These are phyloP conservation scores for Dinocampus coccinellae DNA, from an alignment of 2,888 invertebrate genomes.

Conservation along the genomic window DNA sequence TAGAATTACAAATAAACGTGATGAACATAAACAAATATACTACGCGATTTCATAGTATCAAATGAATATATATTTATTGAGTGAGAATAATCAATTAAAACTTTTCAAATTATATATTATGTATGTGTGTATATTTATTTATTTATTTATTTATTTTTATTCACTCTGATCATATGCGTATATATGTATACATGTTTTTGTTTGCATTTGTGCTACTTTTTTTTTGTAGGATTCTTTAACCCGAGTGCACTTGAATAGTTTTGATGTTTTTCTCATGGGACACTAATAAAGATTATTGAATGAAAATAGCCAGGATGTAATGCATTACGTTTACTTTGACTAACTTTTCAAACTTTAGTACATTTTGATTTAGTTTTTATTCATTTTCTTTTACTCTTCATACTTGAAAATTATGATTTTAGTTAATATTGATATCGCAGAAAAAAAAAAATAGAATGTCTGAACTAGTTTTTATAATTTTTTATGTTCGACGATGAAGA, in stretches of 20 bases:
- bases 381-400: not conserved
- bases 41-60: not conserved
- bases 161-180: no score
- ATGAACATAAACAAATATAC: no score
- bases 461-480: constrained; percentile 13
- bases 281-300: constrained; percentile 17
- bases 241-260: not conserved
- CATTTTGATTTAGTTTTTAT: not conserved
- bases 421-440: not conserved
- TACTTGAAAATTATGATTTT: constrained; percentile 4
- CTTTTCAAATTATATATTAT: not conserved
- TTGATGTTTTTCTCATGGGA: not conserved
- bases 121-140: not conserved
- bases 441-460: constrained; percentile 23
- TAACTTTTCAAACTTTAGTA: not conserved
- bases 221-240: not conserved
- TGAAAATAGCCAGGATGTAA: constrained; percentile 4
- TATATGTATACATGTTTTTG: no score
- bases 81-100: constrained; percentile 14
- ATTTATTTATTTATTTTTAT: no score
- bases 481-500: constrained; percentile 21
- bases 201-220: not conserved
- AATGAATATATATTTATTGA: constrained; percentile 5
- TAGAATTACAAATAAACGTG: no score
- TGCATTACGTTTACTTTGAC: not conserved